Base-by-base conservation (phyloP, 2,797 vertebrate species). In the Phrynocephalus guinanensis region DNA sequence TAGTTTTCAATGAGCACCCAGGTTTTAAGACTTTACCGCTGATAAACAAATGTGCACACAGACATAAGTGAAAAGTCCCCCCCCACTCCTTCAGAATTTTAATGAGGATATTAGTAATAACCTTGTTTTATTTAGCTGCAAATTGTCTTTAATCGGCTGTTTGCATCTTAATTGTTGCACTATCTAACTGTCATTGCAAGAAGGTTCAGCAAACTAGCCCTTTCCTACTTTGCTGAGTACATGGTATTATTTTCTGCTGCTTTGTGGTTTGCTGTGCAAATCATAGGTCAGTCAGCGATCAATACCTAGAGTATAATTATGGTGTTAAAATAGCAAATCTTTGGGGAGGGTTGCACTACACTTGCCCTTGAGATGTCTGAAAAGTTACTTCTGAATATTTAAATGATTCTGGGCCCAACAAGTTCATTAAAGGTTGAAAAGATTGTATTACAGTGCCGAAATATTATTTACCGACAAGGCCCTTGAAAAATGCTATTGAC, bases 101-200 rank as follows among this genome's bases (percentile, higher is more conserved):
- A 91, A 90, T 94, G 66, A 52, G 77, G 80, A 77, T 86, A 76
- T 72, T 92, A 87, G 88, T 79, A 89, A 91, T 67, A 50, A 84
- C 81, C 84, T 86, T 89, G 80, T 91, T 92, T 93, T 86, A 91
- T 90, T 91, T 92, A 76, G 44, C 2, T 6, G n/a, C 84, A 70
- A 80, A 85, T 84, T 87, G 84, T 86, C 82, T 91, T 89, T 24
- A 79, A 83, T 90, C 73, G 70, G 82, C 30, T 48, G 88, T 90
- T 89, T 89, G 83, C 92, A 93, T 93, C 82, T 94, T 83, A 92
- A 93, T 90, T 87, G 79, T 84, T 82, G 77, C 83, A 79, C 92
- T 85, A 83, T 92, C 93, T 92, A 90, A 86, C 87, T 30, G 76
- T 84, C 79, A 78, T 26, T 86, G 75, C 79, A 66, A 89, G 87